Base-by-base conservation (phyloP, 2,888 invertebrate species). In the Tetramorium bicarinatum region DNA sequence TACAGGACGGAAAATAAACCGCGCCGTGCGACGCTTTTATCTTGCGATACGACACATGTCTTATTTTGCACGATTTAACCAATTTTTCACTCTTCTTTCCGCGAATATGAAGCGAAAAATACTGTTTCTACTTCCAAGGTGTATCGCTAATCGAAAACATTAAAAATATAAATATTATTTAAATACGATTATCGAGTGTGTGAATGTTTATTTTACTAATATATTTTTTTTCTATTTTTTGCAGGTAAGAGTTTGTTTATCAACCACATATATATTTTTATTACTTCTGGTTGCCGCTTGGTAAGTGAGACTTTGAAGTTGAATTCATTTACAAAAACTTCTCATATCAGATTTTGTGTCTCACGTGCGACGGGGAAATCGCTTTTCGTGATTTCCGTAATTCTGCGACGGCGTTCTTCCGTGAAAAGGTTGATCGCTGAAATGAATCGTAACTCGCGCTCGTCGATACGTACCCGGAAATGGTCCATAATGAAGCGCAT, bases 401-500 rank as follows among this genome's bases (percentile, higher is more conserved):
- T 82, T 77, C 44, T 69, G 21, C 18, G 61, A 64, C 49, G 75
- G 44, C 13, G 25, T 56, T 82, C 64, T 54, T 66, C 62, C 21
- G 56, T 49, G 52, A 54, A 61, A 77, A 59, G 47, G 38, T 64
- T 56, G 47, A 76, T 77, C 47, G 54, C 59, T 34, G 56, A 69
- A 77, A 72, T 59, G 47, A 72, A 72, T 79, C 47, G 71, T 79
- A 79, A 79, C 69, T 67, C 41, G 41, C 69, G 75, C 49, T 49
- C 21, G 44, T 85, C 72, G 54, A 85, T 83, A 77, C 59, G 25
- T 52, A 25, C 1, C 67, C 85, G 85, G 85, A 85, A 85, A 85
- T 77, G 25, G 52, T 34, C 34, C 59, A 69, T 77, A 76, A 82
- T 82, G 76, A 82, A 77, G 71, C 38, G 61, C 38, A 47, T 47